Percentiles rank a stretch among this genome's conserved stretches.
Conservation (phyloP, 2,113 vertebrate species). For the Azemiops feae region DNA sequence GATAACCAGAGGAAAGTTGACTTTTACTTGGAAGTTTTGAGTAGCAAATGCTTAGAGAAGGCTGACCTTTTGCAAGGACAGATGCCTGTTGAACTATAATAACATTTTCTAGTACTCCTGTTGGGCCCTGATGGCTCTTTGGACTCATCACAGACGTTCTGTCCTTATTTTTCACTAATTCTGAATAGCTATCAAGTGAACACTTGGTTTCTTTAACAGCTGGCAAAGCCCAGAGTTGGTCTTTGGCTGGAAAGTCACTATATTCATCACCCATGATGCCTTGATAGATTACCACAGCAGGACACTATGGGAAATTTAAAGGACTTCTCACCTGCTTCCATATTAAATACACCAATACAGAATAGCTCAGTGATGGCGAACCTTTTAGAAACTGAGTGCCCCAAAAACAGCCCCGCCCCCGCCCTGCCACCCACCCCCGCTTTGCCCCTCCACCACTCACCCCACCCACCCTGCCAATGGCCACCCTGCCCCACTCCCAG, state of each 20-base stretch:
- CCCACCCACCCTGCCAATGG: too few relatives aligned
- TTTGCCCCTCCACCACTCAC: too few relatives aligned
- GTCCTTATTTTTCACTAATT: not conserved
- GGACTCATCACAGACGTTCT: not conserved
- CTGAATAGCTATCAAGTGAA: not conserved
- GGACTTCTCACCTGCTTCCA: not conserved
- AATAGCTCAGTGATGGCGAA: too few relatives aligned
- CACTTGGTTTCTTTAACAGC: not conserved
- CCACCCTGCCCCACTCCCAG: too few relatives aligned
- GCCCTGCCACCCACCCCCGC: too few relatives aligned
- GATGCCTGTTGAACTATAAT: not conserved
- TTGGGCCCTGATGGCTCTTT: not conserved
- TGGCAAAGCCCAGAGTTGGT: not conserved
- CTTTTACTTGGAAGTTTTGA: not conserved
- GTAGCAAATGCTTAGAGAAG: not conserved
- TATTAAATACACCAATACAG: not conserved
- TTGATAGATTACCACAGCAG: not conserved
- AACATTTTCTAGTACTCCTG: not conserved
- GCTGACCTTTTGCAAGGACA: not conserved
- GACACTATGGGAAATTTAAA: not conserved
- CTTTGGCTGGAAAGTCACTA: not conserved
- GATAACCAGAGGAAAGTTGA: not conserved
- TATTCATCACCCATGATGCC: not conserved
- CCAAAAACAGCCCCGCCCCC: too few relatives aligned
- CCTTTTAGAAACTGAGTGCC: too few relatives aligned